Base-by-base conservation (phyloP, 2,797 vertebrate species). In the Chaenodraco wilsoni region DNA sequence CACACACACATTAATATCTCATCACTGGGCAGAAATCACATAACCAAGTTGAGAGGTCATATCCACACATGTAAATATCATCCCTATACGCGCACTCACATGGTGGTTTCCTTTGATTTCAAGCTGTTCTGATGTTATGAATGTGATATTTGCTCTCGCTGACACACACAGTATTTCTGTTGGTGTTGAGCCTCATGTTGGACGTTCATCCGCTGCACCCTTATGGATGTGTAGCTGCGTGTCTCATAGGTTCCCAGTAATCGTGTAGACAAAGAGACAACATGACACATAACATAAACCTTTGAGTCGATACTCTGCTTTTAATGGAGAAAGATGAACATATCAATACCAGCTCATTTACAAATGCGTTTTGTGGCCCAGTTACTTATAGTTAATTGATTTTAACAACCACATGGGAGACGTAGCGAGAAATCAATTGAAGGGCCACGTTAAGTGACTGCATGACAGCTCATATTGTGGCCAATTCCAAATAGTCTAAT, bases 241-340 rank as follows among this genome's bases (percentile, higher is more conserved):
- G 65, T 51, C 72, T 65, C 69, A 79, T 64, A 72, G 73, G 65
- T 43, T 40, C 50, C 82, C 74, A 54, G 71, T 78, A 84, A 85
- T 54, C 60, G 65, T 41, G 43, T 60, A 70, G 76, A 88, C 83
- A 83, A 82, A 84, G 74, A 82, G 78, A 82, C 79, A 87, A 83
- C 81, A 76, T 89, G 88, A 92, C 86, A 88, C 75, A 76, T 74
- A 76, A 89, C 78, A 87, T 89, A 87, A 92, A 89, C 83, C 82
- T 84, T 62, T 60, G 68, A 84, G 88, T 89, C 84, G 44, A 87
- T 84, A 69, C 75, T 82, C 78, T 74, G 85, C 76, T 79, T 88
- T 83, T 92, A 92, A 93, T 89, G 70, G 85, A 87, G 89, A 92
- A 90, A 92, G 88, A 94, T 91, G 82, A 87, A 92, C 92, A 93